Base-by-base conservation (phyloP, 2,888 invertebrate species). In the Melanargia galathea region DNA sequence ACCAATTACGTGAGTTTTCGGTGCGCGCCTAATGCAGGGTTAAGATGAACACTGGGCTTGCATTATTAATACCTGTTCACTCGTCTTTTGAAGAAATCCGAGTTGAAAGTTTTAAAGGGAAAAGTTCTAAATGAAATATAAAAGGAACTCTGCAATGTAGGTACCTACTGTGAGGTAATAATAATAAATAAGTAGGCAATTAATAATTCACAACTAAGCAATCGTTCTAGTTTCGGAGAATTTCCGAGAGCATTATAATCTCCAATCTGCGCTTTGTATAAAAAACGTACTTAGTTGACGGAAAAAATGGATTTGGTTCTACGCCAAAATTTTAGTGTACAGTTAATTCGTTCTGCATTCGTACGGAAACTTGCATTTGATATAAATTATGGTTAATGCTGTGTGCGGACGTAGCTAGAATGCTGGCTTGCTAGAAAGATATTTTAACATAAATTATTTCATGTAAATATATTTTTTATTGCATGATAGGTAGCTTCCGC, bases 301-400 rank as follows among this genome's bases (percentile, higher is more conserved):
- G 59, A 59, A 59, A 43, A 63, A 63, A 30, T 55, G 40, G 59
- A 54, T 59, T 59, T 63, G 63, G 59, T 48, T 30, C 11, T 38
- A 59, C 16, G 63, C 63, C 63, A 63, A 63, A 59, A 24, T 46
- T 55, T 54, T 49, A 52, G 48, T 63, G 48, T 54, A 59, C 54
- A 61, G 54, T 55, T 61, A 38, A 55, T 61, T 61, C 55, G 40
- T 58, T 58, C 33, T 33, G 46, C 33, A 38, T 48, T 58, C 48
- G 58, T 33, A 48, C 48, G 38, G 30, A 48, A 58, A 48, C 30
- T 49, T 56, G 56, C 56, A 56, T 56, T 43, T 43, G 43, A 43
- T 56, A 56, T 56, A 43, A 56, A 43, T 40, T 43, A 43, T 56
- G 40, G 40, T 43, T 56, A 56, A 30, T 56, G 43, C 43, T 16